Conservation (phyloP, 1,140 invertebrate genomes). For the Eufriesea mexicana region DNA sequence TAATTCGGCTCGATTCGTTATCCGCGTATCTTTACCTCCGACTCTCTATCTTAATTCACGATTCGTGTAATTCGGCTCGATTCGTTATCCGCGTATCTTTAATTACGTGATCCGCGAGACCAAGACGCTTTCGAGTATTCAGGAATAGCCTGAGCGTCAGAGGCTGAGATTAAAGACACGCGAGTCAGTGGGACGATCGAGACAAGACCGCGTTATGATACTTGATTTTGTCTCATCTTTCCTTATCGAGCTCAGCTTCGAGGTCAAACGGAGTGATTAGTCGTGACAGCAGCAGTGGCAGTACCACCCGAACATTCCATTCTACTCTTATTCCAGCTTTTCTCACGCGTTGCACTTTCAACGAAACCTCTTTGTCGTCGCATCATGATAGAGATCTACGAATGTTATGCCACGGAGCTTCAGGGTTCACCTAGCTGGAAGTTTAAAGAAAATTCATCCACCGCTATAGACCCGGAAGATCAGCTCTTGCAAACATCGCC, state of each 20-base stretch:
- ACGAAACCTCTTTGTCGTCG: no score
- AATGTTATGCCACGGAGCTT: not conserved
- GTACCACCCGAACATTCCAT: not conserved
- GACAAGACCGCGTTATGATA: slow-evolving; percentile 24
- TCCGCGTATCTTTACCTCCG: not conserved
- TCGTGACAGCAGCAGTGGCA: not conserved
- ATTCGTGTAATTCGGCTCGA: not conserved
- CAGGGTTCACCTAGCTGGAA: no score
- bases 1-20: no score
- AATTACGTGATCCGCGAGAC: not conserved
- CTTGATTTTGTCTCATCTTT: slow-evolving; percentile 22
- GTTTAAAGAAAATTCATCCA: not conserved
- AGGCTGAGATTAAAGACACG: not conserved
- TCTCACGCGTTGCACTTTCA: not conserved
- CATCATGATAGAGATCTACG: not conserved
- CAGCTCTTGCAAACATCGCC: not conserved
- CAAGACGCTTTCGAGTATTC: not conserved
- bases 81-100: no score
- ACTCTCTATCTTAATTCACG: not conserved
- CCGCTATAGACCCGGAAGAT: not conserved
- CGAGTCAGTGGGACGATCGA: slow-evolving; percentile 17
- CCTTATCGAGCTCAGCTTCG: slow-evolving; percentile 2
- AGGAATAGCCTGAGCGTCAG: no score
- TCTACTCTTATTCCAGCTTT: not conserved
- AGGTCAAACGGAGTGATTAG: slow-evolving; percentile 35